These are phyloP conservation scores for Typhlichthys eigenmanni DNA, from an alignment of 2,797 vertebrate species.

Conservation along the genomic window DNA sequence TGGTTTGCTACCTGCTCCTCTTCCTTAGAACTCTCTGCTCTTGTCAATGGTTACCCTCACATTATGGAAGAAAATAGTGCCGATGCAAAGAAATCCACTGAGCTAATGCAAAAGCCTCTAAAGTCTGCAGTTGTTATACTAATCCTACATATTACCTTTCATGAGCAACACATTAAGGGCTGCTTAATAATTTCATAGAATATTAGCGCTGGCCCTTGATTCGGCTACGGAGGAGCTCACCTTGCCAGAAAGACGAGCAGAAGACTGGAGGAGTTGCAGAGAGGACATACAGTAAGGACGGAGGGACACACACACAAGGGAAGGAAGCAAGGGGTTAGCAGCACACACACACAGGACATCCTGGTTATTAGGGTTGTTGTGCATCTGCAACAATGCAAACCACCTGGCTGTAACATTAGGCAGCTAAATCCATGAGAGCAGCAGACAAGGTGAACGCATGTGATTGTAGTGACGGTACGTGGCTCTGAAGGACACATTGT, in stretches of 20 bases:
- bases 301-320: slow-evolving; percentile 29
- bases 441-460: slow-evolving; percentile 33
- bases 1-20: neutral
- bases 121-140: too few relatives aligned
- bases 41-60: too few relatives aligned
- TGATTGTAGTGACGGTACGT: slow-evolving; percentile 12
- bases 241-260: slow-evolving; percentile 87
- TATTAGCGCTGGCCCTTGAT: slow-evolving; percentile 3
- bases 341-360: slow-evolving; percentile 38
- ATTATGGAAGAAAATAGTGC: too few relatives aligned
- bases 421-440: neutral
- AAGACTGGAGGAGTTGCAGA: slow-evolving; percentile 82
- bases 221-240: slow-evolving; percentile 78
- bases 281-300: slow-evolving; percentile 60
- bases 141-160: too few relatives aligned
- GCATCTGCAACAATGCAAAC: slow-evolving; percentile 14
- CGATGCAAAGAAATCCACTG: too few relatives aligned
- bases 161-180: neutral
- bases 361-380: slow-evolving; percentile 39
- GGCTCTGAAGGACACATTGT: neutral
- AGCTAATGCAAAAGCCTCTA: too few relatives aligned
- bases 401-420: neutral
- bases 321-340: slow-evolving; percentile 70
- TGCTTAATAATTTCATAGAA: neutral
- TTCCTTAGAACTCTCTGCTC: neutral